A percentile compares a stretch with the other conserved stretches of the same genome.
phyloP scores from a whole-genome alignment of 2,113 vertebrate genomes.

The Microcebus jonahi region DNA sequence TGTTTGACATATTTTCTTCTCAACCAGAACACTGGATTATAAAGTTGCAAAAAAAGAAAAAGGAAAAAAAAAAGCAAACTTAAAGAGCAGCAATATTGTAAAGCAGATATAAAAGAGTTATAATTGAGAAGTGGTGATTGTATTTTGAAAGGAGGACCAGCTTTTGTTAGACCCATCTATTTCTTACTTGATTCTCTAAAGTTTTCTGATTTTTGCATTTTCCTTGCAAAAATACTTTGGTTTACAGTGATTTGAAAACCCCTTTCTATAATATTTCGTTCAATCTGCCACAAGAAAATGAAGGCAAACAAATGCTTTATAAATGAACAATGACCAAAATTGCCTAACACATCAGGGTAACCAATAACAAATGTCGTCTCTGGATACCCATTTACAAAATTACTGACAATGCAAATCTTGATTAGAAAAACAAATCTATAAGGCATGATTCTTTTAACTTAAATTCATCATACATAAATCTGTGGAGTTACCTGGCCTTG shows the following conservation, averaged over 20 bases:
- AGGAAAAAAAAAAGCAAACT: background rate
- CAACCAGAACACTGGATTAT: background rate
- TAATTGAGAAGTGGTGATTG: background rate
- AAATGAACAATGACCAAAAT: slow-evolving; percentile 55
- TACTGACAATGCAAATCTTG: slow-evolving; percentile 48
- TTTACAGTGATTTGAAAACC: slow-evolving; percentile 28
- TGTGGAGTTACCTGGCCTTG: background rate
- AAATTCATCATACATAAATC: slow-evolving; percentile 47
- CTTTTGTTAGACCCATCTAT: background rate
- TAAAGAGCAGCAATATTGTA: background rate
- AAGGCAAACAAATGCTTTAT: slow-evolving; percentile 54
- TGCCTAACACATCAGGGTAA: slow-evolving; percentile 56
- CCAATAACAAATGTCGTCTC: slow-evolving; percentile 57
- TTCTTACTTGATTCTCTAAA: background rate
- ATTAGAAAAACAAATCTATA: slow-evolving; percentile 52
- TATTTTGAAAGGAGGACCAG: background rate
- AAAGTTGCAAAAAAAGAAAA: background rate
- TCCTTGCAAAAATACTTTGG: background rate
- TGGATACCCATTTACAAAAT: slow-evolving; percentile 73
- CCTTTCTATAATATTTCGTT: slow-evolving; percentile 7
- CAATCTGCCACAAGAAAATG: background rate
- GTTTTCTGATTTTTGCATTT: background rate
- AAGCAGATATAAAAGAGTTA: background rate
- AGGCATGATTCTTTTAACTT: slow-evolving; percentile 47
- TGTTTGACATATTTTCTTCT: background rate